Percentiles rank a stretch among this genome's conserved stretches.
These are phyloP conservation scores for Aphodius sticticus DNA, from an alignment of 2,888 invertebrate genomes.

Conservation along the genomic window DNA sequence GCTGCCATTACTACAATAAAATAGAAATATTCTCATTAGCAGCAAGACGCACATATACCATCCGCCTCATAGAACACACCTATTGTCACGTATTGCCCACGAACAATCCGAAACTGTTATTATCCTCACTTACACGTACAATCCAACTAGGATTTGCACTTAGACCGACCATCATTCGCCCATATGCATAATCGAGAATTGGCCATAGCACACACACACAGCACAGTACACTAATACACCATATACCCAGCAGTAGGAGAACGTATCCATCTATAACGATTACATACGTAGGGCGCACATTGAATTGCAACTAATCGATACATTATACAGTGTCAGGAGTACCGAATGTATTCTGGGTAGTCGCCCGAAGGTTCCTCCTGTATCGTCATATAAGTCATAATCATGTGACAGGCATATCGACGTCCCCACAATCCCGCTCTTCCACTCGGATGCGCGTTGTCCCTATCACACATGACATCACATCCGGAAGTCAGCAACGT, in stretches of 20 bases:
- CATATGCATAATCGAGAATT: neutral
- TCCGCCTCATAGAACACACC: too few relatives aligned
- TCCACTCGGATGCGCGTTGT: constrained; percentile 54
- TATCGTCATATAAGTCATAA: constrained; percentile 43
- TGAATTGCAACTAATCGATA: constrained; percentile 28
- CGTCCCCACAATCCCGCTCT: constrained; percentile 51
- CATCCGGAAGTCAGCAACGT: constrained; percentile 53
- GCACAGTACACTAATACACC: neutral
- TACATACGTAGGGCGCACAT: neutral
- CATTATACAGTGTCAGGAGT: constrained; percentile 13
- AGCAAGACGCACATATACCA: too few relatives aligned
- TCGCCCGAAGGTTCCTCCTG: constrained; percentile 20
- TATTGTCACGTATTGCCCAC: too few relatives aligned
- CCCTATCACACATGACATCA: constrained; percentile 58
- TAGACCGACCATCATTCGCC: neutral
- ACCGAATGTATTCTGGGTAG: constrained; percentile 23
- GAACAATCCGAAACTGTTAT: too few relatives aligned
- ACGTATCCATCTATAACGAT: neutral
- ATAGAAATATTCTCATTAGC: too few relatives aligned
- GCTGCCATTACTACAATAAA: too few relatives aligned
- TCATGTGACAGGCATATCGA: constrained; percentile 52
- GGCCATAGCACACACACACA: neutral
- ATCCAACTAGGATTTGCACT: neutral
- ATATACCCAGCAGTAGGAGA: neutral
- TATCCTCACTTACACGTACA: neutral